Evolutionary conservation across 2,888 invertebrate species (phyloP).

Genomic region (Philonicus albiceps): DNA sequence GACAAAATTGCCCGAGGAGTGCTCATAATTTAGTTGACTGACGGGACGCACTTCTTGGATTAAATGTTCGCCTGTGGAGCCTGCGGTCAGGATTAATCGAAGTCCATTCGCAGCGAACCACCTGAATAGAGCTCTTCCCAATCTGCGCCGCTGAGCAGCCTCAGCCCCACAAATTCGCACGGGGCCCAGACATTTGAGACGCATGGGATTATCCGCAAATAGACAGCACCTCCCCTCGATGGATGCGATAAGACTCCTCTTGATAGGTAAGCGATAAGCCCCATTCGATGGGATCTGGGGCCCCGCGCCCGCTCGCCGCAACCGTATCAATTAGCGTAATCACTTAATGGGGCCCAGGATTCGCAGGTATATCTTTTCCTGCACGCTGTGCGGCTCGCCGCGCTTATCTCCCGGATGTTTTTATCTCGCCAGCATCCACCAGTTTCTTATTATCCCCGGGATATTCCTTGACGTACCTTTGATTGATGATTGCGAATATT

Average conservation of each 20-base stretch:
- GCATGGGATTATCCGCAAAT: slow-evolving; percentile 35
- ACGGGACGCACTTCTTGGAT: slow-evolving; percentile 1
- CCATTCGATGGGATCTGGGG: neutral
- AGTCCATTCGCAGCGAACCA: neutral
- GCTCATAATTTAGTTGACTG: slow-evolving; percentile 10
- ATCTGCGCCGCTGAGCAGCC: neutral
- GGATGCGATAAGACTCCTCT: slow-evolving; percentile 6
- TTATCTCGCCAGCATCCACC: neutral
- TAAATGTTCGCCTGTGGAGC: slow-evolving; percentile 8
- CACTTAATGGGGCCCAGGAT: slow-evolving; percentile 24
- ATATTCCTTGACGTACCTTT: slow-evolving; percentile 33
- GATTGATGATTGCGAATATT: slow-evolving; percentile 28
- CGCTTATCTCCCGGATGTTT: neutral
- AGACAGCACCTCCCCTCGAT: slow-evolving; percentile 12
- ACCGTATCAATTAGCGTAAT: slow-evolving; percentile 36
- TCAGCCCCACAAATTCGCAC: neutral
- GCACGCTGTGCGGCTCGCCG: neutral
- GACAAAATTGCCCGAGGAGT: neutral
- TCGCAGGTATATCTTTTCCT: neutral
- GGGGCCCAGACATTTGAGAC: neutral
- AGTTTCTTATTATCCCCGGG: slow-evolving; percentile 9
- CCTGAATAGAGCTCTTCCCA: neutral
- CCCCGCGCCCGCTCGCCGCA: neutral
- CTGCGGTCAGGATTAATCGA: slow-evolving; percentile 7
- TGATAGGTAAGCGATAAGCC: slow-evolving; percentile 28